phyloP scores from a whole-genome alignment of 2,113 vertebrate species.

The Neomonachus schauinslandi region DNA sequence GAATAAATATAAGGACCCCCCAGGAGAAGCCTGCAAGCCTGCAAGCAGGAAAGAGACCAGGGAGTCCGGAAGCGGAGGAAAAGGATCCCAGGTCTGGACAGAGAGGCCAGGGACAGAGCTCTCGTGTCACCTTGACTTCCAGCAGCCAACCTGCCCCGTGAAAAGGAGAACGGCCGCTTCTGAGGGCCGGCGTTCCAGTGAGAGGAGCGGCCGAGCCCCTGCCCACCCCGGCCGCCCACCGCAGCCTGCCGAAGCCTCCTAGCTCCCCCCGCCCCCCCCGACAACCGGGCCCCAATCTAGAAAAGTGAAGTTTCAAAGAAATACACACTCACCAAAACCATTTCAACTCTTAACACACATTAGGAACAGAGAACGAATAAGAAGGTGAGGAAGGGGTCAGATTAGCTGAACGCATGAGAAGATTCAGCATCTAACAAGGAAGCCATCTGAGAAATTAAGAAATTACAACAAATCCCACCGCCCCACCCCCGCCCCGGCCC shows the following conservation, averaged over 20 bases:
- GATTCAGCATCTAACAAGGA: background rate
- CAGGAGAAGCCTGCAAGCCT: background rate
- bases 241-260: background rate
- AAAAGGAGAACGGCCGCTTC: background rate
- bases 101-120: background rate
- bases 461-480: background rate
- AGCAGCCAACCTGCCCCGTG: no score
- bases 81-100: background rate
- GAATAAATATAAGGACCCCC: background rate
- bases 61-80: background rate
- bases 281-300: background rate
- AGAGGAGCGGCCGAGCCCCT: no score
- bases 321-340: background rate
- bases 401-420: background rate
- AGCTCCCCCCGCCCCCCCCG: background rate
- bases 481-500: no score
- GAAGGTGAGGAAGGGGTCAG: background rate
- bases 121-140: background rate
- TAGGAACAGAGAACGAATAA: background rate
- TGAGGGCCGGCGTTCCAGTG: fast-evolving
- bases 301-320: background rate
- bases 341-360: background rate
- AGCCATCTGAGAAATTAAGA: background rate
- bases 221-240: fast-evolving
- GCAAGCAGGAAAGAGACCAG: background rate